Base-by-base conservation (phyloP, 2,113 vertebrate species). In the Benthochromis sp. region DNA sequence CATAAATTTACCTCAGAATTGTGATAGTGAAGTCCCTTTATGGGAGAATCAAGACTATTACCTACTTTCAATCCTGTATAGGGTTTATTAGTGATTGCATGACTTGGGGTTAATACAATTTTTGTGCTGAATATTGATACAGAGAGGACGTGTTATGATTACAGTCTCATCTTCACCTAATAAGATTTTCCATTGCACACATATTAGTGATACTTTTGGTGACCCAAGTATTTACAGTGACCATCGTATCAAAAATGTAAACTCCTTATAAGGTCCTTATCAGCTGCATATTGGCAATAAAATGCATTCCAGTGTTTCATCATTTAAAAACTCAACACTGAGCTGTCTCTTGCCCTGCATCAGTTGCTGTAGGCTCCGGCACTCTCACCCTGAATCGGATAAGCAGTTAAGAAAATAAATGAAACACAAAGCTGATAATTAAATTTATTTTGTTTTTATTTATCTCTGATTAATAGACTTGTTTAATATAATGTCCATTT, bases 1-100 rank as follows among this genome's bases (percentile, higher is more conserved):
- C 54, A 88, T 81, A 45, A 47, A 87, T 94, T 91, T 83, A 69
- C 66, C 71, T 78, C 38, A 79, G 59, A 90, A 90, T 84, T 87
- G 21, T 87, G 55, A 89, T 82, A 79, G 55, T 24, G 53, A 59
- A 88, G 82, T 81, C 59, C 17, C 40, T 85, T 86, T 80, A 24
- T 88, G 36, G 50, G 8, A 16, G 31, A 88, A 83, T 88, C 53
- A 69, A 85, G 36, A 88, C 80, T 34, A 47, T 90, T 85, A 84
- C 83, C 50, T 47, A 27, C 52, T 80, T 91, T 83, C 31, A 61
- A 40, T 76, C 84, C 47, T 82, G 55, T 7, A 43, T 50, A 83
- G 34, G 27, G 34, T 85, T 81, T 83, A 84, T 73, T 79, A 90
- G 52, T 19, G 13, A 81, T 57, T 54, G 36, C 71, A 34, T n/a